Conservation (phyloP, 2,888 invertebrate species). For the Alsophila aescularia region DNA sequence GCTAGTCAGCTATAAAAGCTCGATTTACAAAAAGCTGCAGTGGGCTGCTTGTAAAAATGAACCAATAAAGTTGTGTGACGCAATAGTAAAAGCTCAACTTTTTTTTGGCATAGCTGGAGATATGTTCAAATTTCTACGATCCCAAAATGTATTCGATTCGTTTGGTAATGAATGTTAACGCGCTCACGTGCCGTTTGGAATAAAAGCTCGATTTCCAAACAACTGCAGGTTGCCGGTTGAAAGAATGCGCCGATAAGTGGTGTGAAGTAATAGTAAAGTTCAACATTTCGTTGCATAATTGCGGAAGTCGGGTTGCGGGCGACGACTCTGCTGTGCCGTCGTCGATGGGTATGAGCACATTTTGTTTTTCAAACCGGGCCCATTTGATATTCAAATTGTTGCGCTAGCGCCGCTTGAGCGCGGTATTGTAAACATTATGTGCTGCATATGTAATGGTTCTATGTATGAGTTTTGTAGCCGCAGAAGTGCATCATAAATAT, state of each 20-base stretch:
- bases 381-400: constrained; percentile 72
- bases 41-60: no score
- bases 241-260: constrained; percentile 44
- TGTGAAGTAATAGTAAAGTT: constrained; percentile 59
- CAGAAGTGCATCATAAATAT: constrained; percentile 46
- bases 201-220: constrained; percentile 7
- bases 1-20: no score
- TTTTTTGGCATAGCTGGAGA: no score
- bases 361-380: constrained; percentile 64
- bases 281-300: constrained; percentile 71
- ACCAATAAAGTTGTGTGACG: no score
- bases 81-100: no score
- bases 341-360: no score
- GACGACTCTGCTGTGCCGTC: constrained; percentile 54
- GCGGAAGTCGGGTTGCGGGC: constrained; percentile 60
- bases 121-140: no score
- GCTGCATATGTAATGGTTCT: constrained; percentile 59
- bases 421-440: constrained; percentile 57
- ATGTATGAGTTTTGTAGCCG: constrained; percentile 57
- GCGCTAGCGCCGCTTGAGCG: constrained; percentile 57
- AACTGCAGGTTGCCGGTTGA: constrained; percentile 22
- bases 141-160: background rate
- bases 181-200: background rate
- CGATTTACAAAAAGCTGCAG: no score
- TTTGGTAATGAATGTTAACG: background rate